Base-by-base conservation (phyloP, 2,113 vertebrate species). In the Spea bombifrons region DNA sequence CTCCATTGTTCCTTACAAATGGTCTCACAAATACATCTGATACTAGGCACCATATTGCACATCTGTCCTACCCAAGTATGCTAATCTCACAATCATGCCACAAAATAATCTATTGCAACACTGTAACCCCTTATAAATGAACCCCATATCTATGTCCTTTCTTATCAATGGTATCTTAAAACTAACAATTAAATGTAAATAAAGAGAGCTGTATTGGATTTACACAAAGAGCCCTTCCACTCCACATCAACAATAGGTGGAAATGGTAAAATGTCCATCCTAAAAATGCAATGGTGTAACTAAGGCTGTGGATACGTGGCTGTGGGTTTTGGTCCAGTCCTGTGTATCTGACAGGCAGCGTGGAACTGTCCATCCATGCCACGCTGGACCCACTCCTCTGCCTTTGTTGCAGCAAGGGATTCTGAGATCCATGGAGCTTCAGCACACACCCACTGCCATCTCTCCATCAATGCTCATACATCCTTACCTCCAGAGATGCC, bases 401-500 rank as follows among this genome's bases (percentile, higher is more conserved):
- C 70, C 83, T 85, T 85, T 84, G 83, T 85, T 80, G 80, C 9
- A 44, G 50, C 57, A 4, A n/a, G 53, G 7, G 4, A 5, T 49
- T n/a, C 30, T 1, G 50, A 43, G 49, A 66, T 17, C 67, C 15
- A 66, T 46, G 30, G 30, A 30, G 66, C 73, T 57, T 64, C 66
- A 16, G 8, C 13, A 8, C 15, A 10, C 43, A 15, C 44, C 53
- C 66, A 9, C 9, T 44, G 15, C 16, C 64, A 80, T n/a, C 9
- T 12, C 66, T 55, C 15, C 0, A 66, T 50, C 52, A 68, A 8
- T 67, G 65, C 52, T 52, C 43, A 30, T 7, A 30, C n/a, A 73
- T n/a, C 59, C 84, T 81, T 83, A 83, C 84, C 86, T 78, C 16
- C 12, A 12, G 49, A n/a, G 52, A 57, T 70, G 50, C 65, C 59